Evolutionary conservation across 2,888 invertebrate species (phyloP), one percentile per base, ranked within the genome.

Genomic region (Tenthredo amoena): DNA sequence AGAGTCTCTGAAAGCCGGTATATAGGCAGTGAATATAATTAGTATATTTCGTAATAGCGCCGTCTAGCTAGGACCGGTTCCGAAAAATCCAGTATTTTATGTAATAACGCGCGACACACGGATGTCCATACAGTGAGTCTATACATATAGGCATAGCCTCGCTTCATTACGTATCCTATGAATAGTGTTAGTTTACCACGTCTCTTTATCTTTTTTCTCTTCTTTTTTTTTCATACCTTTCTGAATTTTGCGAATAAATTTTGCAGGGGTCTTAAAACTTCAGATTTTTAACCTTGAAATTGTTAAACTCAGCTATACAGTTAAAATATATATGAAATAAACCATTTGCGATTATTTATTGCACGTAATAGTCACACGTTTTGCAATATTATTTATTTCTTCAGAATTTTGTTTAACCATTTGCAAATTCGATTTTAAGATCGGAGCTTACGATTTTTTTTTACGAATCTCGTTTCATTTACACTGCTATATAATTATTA

Each of bases 1-100:
- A 68, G 18, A 68, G 68, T 31, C 6, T 68, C 12, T 31, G 62
- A 62, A 31, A 62, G 62, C 62, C 62, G 12, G 26, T 12, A 0
- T 55, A 55, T 55, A n/a, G 55, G 55, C n/a, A 68, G 34, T 68
- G 68, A 68, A 83, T 83, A 43, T 83, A 21, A 68, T 83, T 83
- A 83, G 68, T 68, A 71, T 83, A 71, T 83, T 83, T 83, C 83
- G 83, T 83, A 83, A 83, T 62, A 81, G 50, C 83, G 83, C 4
- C 34, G 68, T 68, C 47, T 43, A 62, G 37, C 47, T 31, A 81
- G 34, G 65, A 83, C 83, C 83, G 83, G 83, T 83, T 83, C 71
- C 83, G 12, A 37, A 83, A 83, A 83, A 83, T 83, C 83, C 83
- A 62, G 83, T 83, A 83, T 83, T 83, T 83, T 83, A 83, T 71